Evolutionary conservation across 2,888 invertebrate genomes (phyloP), one percentile per base, ranked within the genome.

Genomic region (Hypena proboscidalis): DNA sequence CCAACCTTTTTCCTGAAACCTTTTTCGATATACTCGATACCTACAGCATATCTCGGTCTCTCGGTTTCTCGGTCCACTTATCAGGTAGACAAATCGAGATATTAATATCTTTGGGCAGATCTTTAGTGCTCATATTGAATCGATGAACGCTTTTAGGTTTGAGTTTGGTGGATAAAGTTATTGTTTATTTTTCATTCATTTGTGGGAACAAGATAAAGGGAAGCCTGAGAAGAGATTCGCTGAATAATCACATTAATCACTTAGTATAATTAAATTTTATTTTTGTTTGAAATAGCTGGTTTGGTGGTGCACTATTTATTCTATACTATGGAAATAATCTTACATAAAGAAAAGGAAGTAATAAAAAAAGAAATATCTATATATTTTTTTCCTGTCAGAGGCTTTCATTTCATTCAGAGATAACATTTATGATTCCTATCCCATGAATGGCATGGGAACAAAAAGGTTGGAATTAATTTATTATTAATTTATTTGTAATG

Each of bases 1-100:
- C 56, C 26, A 57, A 48, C 54, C 59, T 64, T 63, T 64, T 57
- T 58, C 64, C 59, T 59, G 50, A 66, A 61, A 50, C 49, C 47
- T 46, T 52, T 60, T 63, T 57, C 39, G 46, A 50, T 47, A 47
- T 53, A 51, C 27, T n/a, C 43, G 30, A 40, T 34, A 36, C 40
- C 35, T 46, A 40, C 48, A 42, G 40, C 44, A 52, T n/a, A n/a
- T n/a, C n/a, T n/a, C n/a, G n/a, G n/a, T n/a, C n/a, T n/a, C n/a
- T n/a, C n/a, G n/a, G n/a, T n/a, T n/a, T n/a, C n/a, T n/a, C n/a
- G 44, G 46, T 34, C 53, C 30, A 53, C 47, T 53, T 57, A 60
- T 46, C 60, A 54, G 48, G 48, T 45, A 54, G 48, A 59, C 31
- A 38, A 14, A 21, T 46, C 39, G 37, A 38, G 41, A 38, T 53